phyloP scores from a whole-genome alignment of 2,888 invertebrate genomes.

The Baronia brevicornis region DNA sequence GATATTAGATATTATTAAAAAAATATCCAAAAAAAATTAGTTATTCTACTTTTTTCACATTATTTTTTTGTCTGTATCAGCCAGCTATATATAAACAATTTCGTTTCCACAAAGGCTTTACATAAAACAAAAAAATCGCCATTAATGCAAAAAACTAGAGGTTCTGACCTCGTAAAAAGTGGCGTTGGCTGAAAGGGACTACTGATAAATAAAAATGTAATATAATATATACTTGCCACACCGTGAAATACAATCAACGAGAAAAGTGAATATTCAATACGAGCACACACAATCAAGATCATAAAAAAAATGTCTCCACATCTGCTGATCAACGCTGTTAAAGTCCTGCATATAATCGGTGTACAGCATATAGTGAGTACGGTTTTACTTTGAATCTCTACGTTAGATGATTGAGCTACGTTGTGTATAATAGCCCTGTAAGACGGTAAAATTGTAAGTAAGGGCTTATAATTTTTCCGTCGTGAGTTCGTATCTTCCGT shows the following conservation, averaged over 20 bases:
- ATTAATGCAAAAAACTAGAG: slow-evolving; percentile 12
- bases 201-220: slow-evolving; percentile 2
- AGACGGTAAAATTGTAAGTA: too few species aligned
- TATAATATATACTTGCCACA: slow-evolving; percentile 29
- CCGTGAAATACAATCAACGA: slow-evolving; percentile 1
- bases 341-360: slow-evolving; percentile 51
- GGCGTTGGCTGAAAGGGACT: slow-evolving; percentile 39
- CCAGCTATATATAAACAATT: too few species aligned
- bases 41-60: too few species aligned
- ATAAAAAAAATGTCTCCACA: slow-evolving; percentile 31
- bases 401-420: background rate
- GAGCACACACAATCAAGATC: too few species aligned
- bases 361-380: slow-evolving; percentile 62
- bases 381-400: background rate
- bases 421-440: too few species aligned
- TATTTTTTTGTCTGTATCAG: too few species aligned
- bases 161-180: slow-evolving; percentile 11
- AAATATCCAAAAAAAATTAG: too few species aligned
- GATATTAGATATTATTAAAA: too few species aligned
- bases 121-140: background rate
- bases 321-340: slow-evolving; percentile 42
- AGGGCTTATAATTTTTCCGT: too few species aligned
- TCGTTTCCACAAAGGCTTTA: background rate
- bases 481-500: too few species aligned
- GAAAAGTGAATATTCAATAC: slow-evolving; percentile 1